A percentile compares a stretch with the other conserved stretches of the same genome.
phyloP scores from a whole-genome alignment of 2,797 vertebrate genomes.

The Perdix hodgsoniae region DNA sequence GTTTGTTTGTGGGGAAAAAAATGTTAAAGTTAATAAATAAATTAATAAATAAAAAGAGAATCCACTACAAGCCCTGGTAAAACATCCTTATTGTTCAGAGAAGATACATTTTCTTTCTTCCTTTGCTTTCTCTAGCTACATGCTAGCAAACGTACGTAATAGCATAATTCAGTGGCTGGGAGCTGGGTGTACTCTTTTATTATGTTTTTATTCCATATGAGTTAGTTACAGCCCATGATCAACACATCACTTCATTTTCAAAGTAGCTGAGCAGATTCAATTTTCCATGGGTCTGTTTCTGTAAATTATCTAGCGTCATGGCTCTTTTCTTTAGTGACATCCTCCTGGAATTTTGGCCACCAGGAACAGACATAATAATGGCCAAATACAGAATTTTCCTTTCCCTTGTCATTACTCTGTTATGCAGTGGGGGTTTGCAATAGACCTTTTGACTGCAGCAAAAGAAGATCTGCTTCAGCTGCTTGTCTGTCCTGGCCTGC shows the following conservation, averaged over 20 bases:
- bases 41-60: not conserved
- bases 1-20: not conserved
- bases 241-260: not conserved
- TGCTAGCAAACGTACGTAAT: not conserved
- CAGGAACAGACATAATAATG: not conserved
- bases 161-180: not conserved
- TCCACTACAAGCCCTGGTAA: not conserved
- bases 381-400: not conserved
- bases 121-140: not conserved
- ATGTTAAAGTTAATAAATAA: too few species aligned
- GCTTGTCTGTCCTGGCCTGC: not conserved
- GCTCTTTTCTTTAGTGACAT: not conserved
- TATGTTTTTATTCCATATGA: not conserved
- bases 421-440: not conserved
- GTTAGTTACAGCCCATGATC: not conserved
- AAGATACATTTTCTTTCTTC: not conserved
- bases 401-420: not conserved
- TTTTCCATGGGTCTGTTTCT: not conserved
- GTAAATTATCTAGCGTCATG: not conserved
- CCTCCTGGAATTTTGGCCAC: not conserved
- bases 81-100: not conserved
- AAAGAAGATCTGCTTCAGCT: not conserved
- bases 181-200: not conserved
- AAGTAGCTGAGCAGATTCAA: not conserved
- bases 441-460: not conserved